Evolutionary conservation across 2,113 vertebrate genomes (phyloP).

Genomic region (Xiphophorus couchianus): DNA sequence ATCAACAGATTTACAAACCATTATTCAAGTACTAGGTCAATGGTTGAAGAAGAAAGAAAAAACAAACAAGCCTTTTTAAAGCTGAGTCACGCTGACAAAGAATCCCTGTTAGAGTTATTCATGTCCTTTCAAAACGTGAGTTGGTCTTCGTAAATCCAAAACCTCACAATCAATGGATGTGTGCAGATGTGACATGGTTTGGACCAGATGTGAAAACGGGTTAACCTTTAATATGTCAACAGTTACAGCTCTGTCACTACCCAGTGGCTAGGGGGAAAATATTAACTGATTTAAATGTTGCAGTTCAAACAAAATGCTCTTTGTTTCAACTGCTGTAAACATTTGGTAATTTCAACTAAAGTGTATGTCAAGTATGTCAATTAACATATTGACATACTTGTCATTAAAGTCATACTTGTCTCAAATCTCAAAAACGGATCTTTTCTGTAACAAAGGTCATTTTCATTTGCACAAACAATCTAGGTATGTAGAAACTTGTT

Average conservation of each 20-base stretch:
- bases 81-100: background rate
- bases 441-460: background rate
- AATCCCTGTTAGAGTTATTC: background rate
- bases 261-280: background rate
- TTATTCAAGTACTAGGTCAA: background rate
- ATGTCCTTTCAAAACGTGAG: background rate
- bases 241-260: background rate
- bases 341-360: background rate
- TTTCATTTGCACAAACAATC: background rate
- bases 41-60: background rate
- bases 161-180: background rate
- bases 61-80: background rate
- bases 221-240: too few species aligned
- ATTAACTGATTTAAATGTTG: background rate
- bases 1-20: background rate
- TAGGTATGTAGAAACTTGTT: background rate
- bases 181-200: background rate
- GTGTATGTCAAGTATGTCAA: too few species aligned
- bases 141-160: too few species aligned
- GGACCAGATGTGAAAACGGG: too few species aligned
- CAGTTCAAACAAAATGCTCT: background rate
- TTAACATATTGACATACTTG: background rate
- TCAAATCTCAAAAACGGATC: background rate
- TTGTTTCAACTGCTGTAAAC: background rate
- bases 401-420: background rate